phyloP scores from a whole-genome alignment of 64 coral and sea anemone species.

The Montipora efflorescens region DNA sequence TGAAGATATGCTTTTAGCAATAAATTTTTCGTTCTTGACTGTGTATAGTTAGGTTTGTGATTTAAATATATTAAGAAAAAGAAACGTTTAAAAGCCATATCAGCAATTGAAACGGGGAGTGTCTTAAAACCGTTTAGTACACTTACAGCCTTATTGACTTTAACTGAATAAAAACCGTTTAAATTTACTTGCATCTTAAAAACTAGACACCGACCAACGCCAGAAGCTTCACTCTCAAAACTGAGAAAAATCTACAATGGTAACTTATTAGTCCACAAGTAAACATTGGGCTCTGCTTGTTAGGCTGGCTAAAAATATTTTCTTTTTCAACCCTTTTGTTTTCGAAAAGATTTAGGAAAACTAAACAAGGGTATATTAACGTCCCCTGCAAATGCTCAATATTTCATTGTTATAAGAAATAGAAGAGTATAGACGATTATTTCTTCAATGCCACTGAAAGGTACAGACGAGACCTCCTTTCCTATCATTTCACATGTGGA shows the following conservation, averaged over 20 bases:
- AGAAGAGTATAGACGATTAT: neutral
- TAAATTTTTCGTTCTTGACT: no score
- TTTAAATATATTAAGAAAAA: no score
- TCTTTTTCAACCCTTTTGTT: neutral
- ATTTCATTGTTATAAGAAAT: no score
- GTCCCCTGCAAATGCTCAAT: neutral
- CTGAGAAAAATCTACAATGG: no score
- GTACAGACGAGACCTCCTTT: neutral
- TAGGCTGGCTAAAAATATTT: neutral
- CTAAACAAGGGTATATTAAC: constrained; percentile 3
- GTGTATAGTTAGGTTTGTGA: no score
- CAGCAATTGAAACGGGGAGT: no score
- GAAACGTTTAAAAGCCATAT: no score
- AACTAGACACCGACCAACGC: constrained; percentile 9
- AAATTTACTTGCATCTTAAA: neutral
- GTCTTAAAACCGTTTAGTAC: no score
- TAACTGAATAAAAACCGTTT: no score
- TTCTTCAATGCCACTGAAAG: neutral
- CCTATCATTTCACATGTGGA: constrained; percentile 16
- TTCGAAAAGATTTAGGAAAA: constrained; percentile 10
- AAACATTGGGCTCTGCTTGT: neutral
- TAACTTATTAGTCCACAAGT: neutral
- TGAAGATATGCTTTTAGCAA: neutral
- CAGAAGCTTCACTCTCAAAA: neutral
- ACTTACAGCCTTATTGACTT: no score